Base-by-base conservation (phyloP, 2,888 invertebrate species). In the Chymomyza fuscimana region DNA sequence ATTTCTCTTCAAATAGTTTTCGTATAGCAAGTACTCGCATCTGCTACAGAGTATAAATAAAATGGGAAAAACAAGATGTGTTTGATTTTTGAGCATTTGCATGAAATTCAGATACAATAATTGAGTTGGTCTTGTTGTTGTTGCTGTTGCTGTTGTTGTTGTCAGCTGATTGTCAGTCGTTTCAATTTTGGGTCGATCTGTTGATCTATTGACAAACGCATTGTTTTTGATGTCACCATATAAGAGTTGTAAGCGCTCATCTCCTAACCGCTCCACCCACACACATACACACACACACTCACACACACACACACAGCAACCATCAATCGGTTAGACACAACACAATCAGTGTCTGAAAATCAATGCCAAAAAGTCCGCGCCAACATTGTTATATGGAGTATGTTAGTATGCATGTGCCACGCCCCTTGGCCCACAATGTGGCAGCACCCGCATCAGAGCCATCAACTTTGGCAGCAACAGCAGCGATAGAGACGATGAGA, bases 291-390 rank as follows among this genome's bases (percentile, higher is more conserved):
- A 25, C 25, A 25, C 25, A 25, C 0, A 25, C 4, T 3, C 64
- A 60, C 72, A 63, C 62, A 65, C 66, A 63, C 36, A 62, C 67
- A 25, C n/a, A 7, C 54, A 51, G 65, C 65, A 76, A 70, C 73
- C 66, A 83, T 83, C 79, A 77, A 74, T 80, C 77, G 81, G 81
- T 74, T 80, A 72, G 75, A 78, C 76, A 70, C 69, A 79, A 68
- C 70, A 74, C 80, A 80, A 84, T 84, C 79, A 82, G 74, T 74
- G 79, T 70, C 82, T 72, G 78, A 70, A 84, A 84, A 82, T 84
- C 82, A 79, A 78, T 76, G 77, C 68, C 61, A 15, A 52, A 65
- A 32, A 29, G n/a, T 12, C 54, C 16, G 5, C 54, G 22, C 22
- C n/a, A n/a, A 19, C 54, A 54, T 16, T 22, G 22, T 54, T n/a